Conservation (phyloP, 23 tunicate species). For the Styela clava region DNA sequence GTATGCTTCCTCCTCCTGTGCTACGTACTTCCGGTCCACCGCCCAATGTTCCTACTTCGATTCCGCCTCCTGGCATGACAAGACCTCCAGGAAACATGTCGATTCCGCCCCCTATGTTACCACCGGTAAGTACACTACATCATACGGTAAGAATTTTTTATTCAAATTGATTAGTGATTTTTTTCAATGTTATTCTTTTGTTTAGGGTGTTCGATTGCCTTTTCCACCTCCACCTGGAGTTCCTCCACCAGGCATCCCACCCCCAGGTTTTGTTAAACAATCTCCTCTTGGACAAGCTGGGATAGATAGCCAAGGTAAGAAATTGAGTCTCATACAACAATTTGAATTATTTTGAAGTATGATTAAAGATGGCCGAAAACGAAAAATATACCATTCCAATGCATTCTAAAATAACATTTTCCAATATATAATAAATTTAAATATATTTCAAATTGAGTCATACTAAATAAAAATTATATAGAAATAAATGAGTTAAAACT, state of each 20-base stretch:
- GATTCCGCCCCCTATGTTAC: slow-evolving; percentile 19
- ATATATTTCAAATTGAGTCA: too few species aligned
- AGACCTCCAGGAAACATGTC: slow-evolving; percentile 4
- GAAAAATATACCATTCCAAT: too few species aligned
- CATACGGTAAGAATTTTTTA: not conserved
- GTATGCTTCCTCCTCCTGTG: slow-evolving; percentile 36
- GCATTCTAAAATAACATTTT: too few species aligned
- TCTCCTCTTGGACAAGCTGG: slow-evolving; percentile 8
- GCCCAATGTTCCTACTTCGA: slow-evolving; percentile 15
- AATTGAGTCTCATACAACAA: too few species aligned
- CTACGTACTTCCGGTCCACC: not conserved
- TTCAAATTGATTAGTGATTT: too few species aligned
- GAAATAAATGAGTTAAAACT: too few species aligned
- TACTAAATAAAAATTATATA: too few species aligned
- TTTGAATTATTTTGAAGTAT: too few species aligned
- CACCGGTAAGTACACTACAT: slow-evolving; percentile 16
- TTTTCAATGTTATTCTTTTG: not conserved
- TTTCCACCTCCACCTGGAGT: slow-evolving; percentile 70
- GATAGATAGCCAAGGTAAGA: slow-evolving; percentile 1
- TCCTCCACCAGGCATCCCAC: slow-evolving; percentile 43
- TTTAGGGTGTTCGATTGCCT: slow-evolving; percentile 16
- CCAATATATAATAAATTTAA: too few species aligned
- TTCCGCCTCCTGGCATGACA: slow-evolving; percentile 4
- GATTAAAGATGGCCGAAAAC: too few species aligned
- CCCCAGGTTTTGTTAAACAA: slow-evolving; percentile 4